Conservation (phyloP, 2,888 invertebrate species). For the Carcina quercana region DNA sequence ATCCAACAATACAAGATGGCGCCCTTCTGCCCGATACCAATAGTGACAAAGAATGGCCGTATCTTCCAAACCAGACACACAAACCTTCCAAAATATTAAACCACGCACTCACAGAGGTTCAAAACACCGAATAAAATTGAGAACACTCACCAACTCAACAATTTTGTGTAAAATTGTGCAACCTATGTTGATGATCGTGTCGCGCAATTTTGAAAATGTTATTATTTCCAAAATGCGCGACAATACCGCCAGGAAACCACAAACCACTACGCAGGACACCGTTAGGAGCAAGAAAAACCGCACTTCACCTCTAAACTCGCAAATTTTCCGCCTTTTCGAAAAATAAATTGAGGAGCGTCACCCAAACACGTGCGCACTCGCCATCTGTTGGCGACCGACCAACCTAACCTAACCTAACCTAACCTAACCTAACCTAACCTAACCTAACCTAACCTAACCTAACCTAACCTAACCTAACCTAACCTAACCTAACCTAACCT, state of each 20-base stretch:
- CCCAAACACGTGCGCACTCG: neutral
- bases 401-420: neutral
- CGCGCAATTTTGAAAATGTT: too few relatives aligned
- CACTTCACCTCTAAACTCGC: neutral
- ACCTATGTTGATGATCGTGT: too few relatives aligned
- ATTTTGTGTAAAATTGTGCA: too few relatives aligned
- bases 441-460: neutral
- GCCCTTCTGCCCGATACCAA: too few relatives aligned
- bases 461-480: neutral
- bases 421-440: neutral
- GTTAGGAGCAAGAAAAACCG: conserved; percentile 1
- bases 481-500: neutral
- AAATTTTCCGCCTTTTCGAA: neutral
- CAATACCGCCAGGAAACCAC: neutral
- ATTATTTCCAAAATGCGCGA: too few relatives aligned
- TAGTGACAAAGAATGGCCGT: too few relatives aligned
- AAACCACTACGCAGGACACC: neutral
- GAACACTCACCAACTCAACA: too few relatives aligned
- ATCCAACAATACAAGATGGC: too few relatives aligned
- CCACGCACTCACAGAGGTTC: too few relatives aligned
- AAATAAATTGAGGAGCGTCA: neutral
- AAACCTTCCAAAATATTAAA: too few relatives aligned
- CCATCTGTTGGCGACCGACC: neutral
- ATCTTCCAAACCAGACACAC: too few relatives aligned
- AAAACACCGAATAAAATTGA: too few relatives aligned